phyloP scores from a whole-genome alignment of 1,140 invertebrate genomes.

The Elysia chlorotica region DNA sequence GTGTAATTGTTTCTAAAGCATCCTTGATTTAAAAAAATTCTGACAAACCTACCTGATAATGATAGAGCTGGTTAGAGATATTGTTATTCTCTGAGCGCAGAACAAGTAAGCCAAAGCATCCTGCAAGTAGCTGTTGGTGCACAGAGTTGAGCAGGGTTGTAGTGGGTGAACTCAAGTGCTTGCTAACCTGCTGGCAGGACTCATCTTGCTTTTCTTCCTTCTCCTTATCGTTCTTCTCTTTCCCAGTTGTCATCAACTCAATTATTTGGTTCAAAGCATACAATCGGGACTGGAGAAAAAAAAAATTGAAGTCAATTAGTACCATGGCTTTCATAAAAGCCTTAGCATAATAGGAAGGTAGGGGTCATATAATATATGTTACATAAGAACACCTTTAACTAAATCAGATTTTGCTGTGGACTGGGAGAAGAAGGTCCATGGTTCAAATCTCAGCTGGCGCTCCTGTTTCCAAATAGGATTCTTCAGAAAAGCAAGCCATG shows the following conservation, averaged over 20 bases:
- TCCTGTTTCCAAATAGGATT: not conserved
- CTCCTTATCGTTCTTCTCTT: constrained; percentile 50
- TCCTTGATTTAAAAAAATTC: not conserved
- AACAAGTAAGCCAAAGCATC: constrained; percentile 68
- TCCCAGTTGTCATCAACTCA: constrained; percentile 60
- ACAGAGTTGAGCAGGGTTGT: constrained; percentile 61
- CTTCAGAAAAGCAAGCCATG: not conserved
- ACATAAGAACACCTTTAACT: not conserved
- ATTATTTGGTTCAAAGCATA: constrained; percentile 65
- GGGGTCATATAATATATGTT: not conserved
- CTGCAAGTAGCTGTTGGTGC: constrained; percentile 68
- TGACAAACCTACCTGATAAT: constrained; percentile 51
- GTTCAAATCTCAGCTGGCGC: not conserved
- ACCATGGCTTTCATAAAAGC: too few species aligned
- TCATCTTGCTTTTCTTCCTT: too few species aligned
- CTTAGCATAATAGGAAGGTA: not conserved
- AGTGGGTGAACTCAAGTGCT: constrained; percentile 24
- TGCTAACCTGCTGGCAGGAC: constrained; percentile 15
- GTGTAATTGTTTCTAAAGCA: too few species aligned
- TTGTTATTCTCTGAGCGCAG: constrained; percentile 40
- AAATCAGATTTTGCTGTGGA: not conserved
- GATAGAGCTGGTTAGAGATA: constrained; percentile 42
- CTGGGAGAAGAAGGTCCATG: not conserved
- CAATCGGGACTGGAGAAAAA: constrained; percentile 60
- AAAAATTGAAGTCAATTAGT: too few species aligned